Conservation (phyloP, 2,113 vertebrate species). For the Grammomys dolichurus region DNA sequence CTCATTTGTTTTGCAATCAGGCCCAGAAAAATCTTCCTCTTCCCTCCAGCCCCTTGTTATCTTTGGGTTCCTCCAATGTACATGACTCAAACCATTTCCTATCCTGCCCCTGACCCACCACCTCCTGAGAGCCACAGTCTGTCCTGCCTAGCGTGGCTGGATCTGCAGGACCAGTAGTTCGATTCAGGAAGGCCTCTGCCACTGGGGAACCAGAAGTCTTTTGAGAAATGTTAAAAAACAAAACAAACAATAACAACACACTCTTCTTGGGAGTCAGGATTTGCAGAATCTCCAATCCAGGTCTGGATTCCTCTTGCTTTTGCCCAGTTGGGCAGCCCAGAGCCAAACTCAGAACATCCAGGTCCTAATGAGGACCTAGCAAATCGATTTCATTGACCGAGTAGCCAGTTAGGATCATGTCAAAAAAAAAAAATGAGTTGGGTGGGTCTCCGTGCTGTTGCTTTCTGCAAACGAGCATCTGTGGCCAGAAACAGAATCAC, state of each 20-base stretch:
- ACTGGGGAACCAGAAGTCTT: neutral
- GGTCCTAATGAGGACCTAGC: neutral
- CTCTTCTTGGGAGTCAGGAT: neutral
- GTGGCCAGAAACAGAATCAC: no score
- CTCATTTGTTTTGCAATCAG: no score
- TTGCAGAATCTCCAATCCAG: neutral
- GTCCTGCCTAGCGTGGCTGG: neutral
- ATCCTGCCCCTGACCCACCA: neutral
- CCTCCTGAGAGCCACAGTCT: neutral
- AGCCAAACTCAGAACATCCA: neutral
- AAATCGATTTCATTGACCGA: neutral
- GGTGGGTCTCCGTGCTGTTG: neutral
- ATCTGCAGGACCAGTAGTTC: neutral
- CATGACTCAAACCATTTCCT: fast-evolving
- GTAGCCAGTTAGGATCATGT: neutral
- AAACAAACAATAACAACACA: neutral
- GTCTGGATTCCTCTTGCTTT: neutral
- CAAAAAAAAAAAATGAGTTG: neutral
- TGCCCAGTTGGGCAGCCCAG: neutral
- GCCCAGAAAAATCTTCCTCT: neutral
- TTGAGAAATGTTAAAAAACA: neutral
- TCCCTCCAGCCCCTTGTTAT: neutral
- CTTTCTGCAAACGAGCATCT: neutral
- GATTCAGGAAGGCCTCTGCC: neutral
- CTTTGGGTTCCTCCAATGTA: neutral